Conservation (phyloP, 1,140 invertebrate species). For the Zaprionus lachaisei region DNA sequence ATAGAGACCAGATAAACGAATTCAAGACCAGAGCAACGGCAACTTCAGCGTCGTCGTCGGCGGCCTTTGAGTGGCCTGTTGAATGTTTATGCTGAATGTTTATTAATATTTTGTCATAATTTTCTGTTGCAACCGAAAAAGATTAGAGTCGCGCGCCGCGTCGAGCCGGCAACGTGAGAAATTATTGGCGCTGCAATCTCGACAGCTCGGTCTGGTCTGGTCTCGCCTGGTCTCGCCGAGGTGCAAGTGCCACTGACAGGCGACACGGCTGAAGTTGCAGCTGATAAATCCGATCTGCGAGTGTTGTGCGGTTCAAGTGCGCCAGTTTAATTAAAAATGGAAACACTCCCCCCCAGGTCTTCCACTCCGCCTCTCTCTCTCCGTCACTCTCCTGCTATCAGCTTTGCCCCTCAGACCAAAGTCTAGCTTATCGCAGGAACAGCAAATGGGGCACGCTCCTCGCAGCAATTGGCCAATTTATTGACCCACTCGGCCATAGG, state of each 20-base stretch:
- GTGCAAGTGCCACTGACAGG: constrained; percentile 23
- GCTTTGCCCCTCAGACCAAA: constrained; percentile 11
- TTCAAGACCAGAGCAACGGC: constrained; percentile 52
- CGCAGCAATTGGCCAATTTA: constrained; percentile 62
- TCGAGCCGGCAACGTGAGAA: constrained; percentile 65
- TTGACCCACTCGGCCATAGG: constrained; percentile 77
- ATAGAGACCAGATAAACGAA: constrained; percentile 63
- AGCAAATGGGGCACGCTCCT: constrained; percentile 53
- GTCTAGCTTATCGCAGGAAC: constrained; percentile 33
- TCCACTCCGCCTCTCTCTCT: neutral
- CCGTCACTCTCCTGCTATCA: constrained; percentile 23
- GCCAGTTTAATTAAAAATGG: constrained; percentile 22
- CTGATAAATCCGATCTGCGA: constrained; percentile 40
- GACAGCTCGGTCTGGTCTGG: constrained; percentile 29
- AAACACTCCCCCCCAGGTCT: neutral
- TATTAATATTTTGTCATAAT: constrained; percentile 83
- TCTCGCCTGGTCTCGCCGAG: neutral
- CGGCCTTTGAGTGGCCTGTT: constrained; percentile 47
- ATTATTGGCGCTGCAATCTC: constrained; percentile 66
- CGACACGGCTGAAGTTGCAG: constrained; percentile 39
- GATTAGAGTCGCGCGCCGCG: constrained; percentile 40
- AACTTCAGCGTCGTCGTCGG: constrained; percentile 17
- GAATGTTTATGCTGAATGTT: constrained; percentile 56
- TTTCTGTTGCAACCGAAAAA: constrained; percentile 56
- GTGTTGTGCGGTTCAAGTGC: constrained; percentile 68